Percentiles rank a stretch among this genome's conserved stretches.
phyloP scores from a whole-genome alignment of 2,113 vertebrate species.

The Hypanus sabinus region DNA sequence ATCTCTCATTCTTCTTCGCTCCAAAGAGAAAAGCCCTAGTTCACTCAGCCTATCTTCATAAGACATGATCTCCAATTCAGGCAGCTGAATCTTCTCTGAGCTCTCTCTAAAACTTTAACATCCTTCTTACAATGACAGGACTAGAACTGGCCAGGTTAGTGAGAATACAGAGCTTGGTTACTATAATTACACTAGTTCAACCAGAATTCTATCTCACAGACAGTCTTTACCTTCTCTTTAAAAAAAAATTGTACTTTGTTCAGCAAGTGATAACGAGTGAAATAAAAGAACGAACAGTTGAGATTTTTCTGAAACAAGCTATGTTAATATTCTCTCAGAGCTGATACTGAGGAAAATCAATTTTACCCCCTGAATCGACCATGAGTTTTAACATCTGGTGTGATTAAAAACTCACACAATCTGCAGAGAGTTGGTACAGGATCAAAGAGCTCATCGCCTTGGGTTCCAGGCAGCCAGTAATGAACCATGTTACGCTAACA shows the following conservation, averaged over 20 bases:
- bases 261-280: not conserved
- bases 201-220: not conserved
- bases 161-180: too few relatives aligned
- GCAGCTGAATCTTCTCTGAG: too few relatives aligned
- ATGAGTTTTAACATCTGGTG: not conserved
- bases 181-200: not conserved
- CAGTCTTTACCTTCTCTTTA: not conserved
- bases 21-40: too few relatives aligned
- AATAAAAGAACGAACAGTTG: not conserved
- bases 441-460: not conserved
- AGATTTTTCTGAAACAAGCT: not conserved
- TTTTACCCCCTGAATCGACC: not conserved
- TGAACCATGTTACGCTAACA: not conserved
- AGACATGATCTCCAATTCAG: too few relatives aligned
- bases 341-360: not conserved
- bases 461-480: not conserved
- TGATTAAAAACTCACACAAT: constrained; percentile 2
- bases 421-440: not conserved
- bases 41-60: too few relatives aligned
- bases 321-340: not conserved
- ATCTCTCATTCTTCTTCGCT: too few relatives aligned
- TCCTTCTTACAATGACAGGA: too few relatives aligned
- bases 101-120: too few relatives aligned
- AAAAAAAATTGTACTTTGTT: not conserved
- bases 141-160: too few relatives aligned